Base-by-base conservation (phyloP, 1,140 invertebrate genomes). In the Hesperophylax magnus region DNA sequence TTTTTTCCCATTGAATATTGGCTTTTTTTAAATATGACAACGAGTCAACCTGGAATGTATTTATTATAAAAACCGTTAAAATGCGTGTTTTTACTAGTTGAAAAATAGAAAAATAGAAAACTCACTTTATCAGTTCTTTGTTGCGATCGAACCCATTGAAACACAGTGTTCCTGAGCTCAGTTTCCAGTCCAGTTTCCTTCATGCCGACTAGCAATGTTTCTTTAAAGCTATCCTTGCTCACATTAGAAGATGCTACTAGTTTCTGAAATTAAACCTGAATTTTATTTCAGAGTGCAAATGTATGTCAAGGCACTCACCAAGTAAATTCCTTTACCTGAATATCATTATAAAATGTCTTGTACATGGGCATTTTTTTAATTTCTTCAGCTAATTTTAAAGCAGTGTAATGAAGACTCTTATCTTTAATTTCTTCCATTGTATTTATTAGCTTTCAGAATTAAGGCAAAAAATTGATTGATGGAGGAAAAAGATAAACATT, bases 1-100 rank as follows among this genome's bases (percentile, higher is more conserved):
- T 92, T 85, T 96, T 95, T 88, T 98, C 97, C 97, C 97, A 98
- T 79, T 96, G 94, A 76, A 94, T 93, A 88, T 96, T 96, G 7
- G 95, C 93, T 88, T 97, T 96, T 86, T 93, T 93, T 31, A 97
- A 87, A 85, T 96, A 97, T 78, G 90, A 90, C 54, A 92, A 80
- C 17, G 54, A n/a, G 18, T 84, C 83, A 39, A 47, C 71, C 83
- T 84, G 47, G 4, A 78, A 72, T 14, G 5, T 47, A 47, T 47
- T 47, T 1, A 47, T 47, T 14, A 67, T 39, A 56, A 71, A 47
- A 76, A 58, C 54, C 5, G 4, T 8, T 17, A 31, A 31, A 22
- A 65, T 65, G 31, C 11, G 18, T 24, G 31, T 22, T 65, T 17
- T 7, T 65, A 65, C 7, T 24, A 9, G 24, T 11, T 65, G 7